Conservation (phyloP, 2,797 vertebrate species). For the Lutjanus argentimaculatus region DNA sequence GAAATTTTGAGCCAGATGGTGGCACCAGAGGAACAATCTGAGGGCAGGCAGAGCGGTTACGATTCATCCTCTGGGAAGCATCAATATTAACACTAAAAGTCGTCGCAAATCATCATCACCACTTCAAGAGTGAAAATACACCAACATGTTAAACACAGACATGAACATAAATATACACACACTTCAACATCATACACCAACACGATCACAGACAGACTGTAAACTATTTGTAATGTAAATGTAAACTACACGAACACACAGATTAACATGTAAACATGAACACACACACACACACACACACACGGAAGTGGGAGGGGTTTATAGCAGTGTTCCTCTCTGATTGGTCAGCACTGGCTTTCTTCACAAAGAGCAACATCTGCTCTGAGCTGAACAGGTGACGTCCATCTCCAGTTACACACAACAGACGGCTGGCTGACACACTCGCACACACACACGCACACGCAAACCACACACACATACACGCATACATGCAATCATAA, state of each 20-base stretch:
- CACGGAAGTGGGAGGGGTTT: constrained; percentile 1
- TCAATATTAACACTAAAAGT: not conserved
- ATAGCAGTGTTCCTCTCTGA: not conserved
- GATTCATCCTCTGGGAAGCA: not conserved
- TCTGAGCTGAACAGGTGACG: constrained; percentile 47
- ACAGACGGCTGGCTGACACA: constrained; percentile 35
- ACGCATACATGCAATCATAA: constrained; percentile 19
- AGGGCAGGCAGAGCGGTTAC: not conserved
- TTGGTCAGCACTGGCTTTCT: constrained; percentile 13
- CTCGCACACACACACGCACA: constrained; percentile 44
- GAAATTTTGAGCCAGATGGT: not conserved
- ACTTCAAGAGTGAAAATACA: not conserved
- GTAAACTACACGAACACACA: not conserved
- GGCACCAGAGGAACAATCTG: not conserved
- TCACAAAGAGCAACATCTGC: constrained; percentile 42
- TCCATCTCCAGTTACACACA: constrained; percentile 61
- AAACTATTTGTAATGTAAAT: not conserved
- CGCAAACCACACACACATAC: constrained; percentile 61
- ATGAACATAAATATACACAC: not conserved
- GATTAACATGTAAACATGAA: not conserved
- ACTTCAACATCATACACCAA: too few relatives aligned
- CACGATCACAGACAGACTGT: too few relatives aligned
- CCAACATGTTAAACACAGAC: not conserved
- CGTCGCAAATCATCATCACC: not conserved
- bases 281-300: not conserved